Evolutionary conservation across 2,888 invertebrate species (phyloP).

Genomic region (Cremastobaeus sp.): DNA sequence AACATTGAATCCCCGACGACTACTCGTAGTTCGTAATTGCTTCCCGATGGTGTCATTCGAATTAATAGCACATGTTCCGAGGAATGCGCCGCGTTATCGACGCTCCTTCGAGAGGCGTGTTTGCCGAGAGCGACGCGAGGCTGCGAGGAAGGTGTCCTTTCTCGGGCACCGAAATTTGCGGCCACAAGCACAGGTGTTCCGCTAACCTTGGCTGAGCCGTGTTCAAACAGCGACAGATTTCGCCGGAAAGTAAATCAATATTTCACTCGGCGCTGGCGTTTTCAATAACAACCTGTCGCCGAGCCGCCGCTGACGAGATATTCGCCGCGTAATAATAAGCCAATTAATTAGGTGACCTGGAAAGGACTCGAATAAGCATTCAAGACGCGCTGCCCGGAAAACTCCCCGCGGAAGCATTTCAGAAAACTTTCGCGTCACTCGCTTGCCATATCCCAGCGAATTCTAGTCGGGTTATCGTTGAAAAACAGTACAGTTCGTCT

Average conservation of each 20-base stretch:
- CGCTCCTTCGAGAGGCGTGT: constrained; percentile 22
- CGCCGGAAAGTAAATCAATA: constrained; percentile 43
- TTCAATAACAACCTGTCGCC: constrained; percentile 3
- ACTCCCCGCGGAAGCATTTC: too few species aligned
- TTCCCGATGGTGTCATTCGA: constrained; percentile 28
- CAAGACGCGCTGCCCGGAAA: constrained; percentile 8
- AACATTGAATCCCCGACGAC: constrained; percentile 6
- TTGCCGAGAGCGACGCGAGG: constrained; percentile 20
- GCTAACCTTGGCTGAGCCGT: constrained; percentile 26
- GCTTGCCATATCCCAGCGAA: too few species aligned
- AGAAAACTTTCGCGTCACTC: too few species aligned
- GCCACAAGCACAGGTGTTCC: constrained; percentile 15
- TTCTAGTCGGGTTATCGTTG: too few species aligned
- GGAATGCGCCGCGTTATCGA: constrained; percentile 19
- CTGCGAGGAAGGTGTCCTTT: not conserved
- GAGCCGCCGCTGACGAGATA: constrained; percentile 29
- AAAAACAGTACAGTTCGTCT: too few species aligned
- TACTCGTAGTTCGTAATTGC: constrained; percentile 14
- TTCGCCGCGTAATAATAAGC: constrained; percentile 32
- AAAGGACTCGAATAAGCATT: constrained; percentile 22
- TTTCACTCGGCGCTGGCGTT: constrained; percentile 17
- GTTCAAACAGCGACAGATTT: constrained; percentile 45
- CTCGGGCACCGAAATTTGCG: not conserved
- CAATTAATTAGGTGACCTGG: constrained; percentile 40
- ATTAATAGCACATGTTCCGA: constrained; percentile 17